A percentile compares a stretch with the other conserved stretches of the same genome.
Evolutionary conservation across 2,888 invertebrate genomes (phyloP).

Genomic region (Stenichneumon culpator): DNA sequence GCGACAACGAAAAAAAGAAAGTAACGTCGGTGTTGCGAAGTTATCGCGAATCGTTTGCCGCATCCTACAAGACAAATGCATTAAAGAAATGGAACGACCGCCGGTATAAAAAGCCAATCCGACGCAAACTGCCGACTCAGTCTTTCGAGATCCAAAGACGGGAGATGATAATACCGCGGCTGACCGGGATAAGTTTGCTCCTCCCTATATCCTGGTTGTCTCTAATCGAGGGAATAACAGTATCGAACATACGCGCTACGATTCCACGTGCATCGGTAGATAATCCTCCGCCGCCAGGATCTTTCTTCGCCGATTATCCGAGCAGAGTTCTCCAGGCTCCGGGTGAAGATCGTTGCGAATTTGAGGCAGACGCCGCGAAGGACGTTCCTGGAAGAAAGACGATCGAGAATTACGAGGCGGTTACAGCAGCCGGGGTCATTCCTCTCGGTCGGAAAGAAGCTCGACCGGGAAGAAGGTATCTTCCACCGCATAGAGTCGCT

Average conservation of each 20-base stretch:
- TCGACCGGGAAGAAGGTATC: slow-evolving; percentile 50
- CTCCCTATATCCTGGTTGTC: slow-evolving; percentile 28
- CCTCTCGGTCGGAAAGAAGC: slow-evolving; percentile 24
- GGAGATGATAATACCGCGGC: slow-evolving; percentile 35
- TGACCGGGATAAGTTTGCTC: slow-evolving; percentile 32
- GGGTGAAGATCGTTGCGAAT: slow-evolving; percentile 1
- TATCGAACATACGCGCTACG: neutral
- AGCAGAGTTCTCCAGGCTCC: slow-evolving; percentile 12
- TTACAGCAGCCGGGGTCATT: neutral
- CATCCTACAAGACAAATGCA: slow-evolving; percentile 75
- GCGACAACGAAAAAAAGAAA: slow-evolving; percentile 10
- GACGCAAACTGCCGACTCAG: slow-evolving; percentile 32
- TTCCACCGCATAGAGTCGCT: slow-evolving; percentile 45
- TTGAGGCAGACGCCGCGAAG: neutral
- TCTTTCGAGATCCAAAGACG: neutral
- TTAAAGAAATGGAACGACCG: slow-evolving; percentile 67
- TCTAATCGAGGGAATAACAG: slow-evolving; percentile 41
- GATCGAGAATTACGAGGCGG: neutral
- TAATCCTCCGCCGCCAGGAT: neutral
- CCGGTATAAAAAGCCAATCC: slow-evolving; percentile 71
- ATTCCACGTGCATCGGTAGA: neutral
- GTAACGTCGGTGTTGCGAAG: slow-evolving; percentile 27
- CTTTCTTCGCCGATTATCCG: neutral
- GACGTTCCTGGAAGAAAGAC: neutral
- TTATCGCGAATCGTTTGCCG: slow-evolving; percentile 72